phyloP scores from a whole-genome alignment of 2,888 invertebrate genomes.

The Dichetophora obliterata region DNA sequence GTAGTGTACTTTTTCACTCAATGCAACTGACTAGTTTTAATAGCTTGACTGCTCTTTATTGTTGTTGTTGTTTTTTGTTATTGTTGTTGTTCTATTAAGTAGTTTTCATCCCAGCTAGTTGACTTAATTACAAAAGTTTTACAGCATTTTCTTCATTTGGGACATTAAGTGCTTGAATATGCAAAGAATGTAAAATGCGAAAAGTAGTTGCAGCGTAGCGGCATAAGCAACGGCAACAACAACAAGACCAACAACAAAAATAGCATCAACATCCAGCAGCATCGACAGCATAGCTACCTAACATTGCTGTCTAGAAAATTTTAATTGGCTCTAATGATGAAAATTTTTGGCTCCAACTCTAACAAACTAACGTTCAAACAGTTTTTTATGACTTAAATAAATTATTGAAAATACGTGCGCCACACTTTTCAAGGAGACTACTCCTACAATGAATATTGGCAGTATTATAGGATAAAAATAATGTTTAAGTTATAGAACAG shows the following conservation, averaged over 20 bases:
- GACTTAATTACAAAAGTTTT: slow-evolving; percentile 38
- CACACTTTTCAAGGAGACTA: not conserved
- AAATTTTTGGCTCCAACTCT: slow-evolving; percentile 7
- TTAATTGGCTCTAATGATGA: slow-evolving; percentile 28
- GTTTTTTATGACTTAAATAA: slow-evolving; percentile 20
- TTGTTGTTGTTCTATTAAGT: not conserved
- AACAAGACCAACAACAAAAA: not conserved
- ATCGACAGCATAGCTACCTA: not conserved
- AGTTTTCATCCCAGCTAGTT: slow-evolving; percentile 18
- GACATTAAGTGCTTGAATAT: slow-evolving; percentile 47
- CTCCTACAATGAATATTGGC: not conserved
- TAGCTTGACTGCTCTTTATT: not conserved
- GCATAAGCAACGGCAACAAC: not conserved
- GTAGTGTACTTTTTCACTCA: slow-evolving; percentile 15
- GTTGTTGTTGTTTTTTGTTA: not conserved
- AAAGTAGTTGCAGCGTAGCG: not conserved
- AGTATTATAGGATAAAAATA: not conserved
- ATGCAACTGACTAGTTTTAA: slow-evolving; percentile 6
- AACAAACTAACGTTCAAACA: not conserved
- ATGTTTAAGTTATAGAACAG: not conserved
- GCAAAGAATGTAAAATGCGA: slow-evolving; percentile 46
- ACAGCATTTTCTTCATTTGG: slow-evolving; percentile 33
- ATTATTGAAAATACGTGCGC: slow-evolving; percentile 3
- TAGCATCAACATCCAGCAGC: not conserved
- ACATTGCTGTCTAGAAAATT: slow-evolving; percentile 19